These are phyloP conservation scores for Gallinago media DNA, from an alignment of 2,113 vertebrate genomes.

Conservation along the genomic window DNA sequence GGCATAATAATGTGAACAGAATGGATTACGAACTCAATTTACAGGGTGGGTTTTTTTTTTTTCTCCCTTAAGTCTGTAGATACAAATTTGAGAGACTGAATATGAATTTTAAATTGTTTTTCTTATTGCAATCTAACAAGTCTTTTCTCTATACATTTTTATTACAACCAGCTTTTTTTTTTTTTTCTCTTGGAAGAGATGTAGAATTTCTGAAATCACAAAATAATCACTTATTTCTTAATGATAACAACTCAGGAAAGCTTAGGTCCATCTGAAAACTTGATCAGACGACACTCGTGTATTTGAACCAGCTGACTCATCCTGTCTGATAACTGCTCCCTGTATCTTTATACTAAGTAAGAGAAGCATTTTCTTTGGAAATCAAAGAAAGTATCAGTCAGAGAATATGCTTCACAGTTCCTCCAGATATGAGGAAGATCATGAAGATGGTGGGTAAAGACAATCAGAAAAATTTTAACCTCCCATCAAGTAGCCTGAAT, in stretches of 20 bases:
- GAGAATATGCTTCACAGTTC: background rate
- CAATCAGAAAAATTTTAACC: background rate
- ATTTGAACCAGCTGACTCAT: background rate
- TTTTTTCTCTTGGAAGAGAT: background rate
- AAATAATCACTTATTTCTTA: background rate
- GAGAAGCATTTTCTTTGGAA: background rate
- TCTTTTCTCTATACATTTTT: background rate
- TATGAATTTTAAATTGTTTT: slow-evolving; percentile 38
- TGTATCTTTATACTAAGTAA: background rate
- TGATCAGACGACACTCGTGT: background rate
- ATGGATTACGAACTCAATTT: slow-evolving; percentile 11
- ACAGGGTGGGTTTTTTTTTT: background rate
- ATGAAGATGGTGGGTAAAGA: background rate
- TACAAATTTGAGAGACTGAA: background rate
- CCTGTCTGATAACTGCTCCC: background rate
- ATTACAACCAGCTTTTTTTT: background rate
- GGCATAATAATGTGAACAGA: slow-evolving; percentile 42
- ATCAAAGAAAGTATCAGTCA: background rate
- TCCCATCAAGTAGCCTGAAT: background rate
- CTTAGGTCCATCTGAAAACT: background rate
- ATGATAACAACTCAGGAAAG: background rate
- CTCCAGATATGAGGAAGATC: background rate
- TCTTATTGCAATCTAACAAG: background rate
- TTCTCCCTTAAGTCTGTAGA: background rate
- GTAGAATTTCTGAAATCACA: background rate